These are phyloP conservation scores for Drosophila merina DNA, from an alignment of 2,888 invertebrate genomes.

Conservation along the genomic window DNA sequence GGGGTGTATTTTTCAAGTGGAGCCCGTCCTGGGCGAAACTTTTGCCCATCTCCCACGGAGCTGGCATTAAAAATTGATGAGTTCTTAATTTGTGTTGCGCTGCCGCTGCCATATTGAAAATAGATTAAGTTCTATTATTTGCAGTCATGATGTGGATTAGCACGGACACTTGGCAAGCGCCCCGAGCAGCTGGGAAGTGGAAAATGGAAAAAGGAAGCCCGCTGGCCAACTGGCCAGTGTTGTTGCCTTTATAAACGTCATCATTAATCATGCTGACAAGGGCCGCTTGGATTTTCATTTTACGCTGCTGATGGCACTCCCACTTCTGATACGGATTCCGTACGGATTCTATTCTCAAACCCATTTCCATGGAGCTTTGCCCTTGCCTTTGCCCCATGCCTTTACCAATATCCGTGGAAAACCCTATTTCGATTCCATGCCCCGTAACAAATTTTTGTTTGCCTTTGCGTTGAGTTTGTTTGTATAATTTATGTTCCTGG, in stretches of 20 bases:
- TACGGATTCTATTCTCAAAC: conserved; percentile 7
- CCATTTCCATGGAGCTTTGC: conserved; percentile 28
- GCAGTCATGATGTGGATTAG: conserved; percentile 81
- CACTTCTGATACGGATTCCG: conserved; percentile 9
- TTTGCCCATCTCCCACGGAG: conserved; percentile 50
- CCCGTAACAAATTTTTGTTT: conserved; percentile 49
- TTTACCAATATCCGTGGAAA: conserved; percentile 21
- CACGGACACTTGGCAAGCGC: conserved; percentile 62
- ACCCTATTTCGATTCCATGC: conserved; percentile 38
- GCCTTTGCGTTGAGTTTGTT: conserved; percentile 57
- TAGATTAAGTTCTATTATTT: conserved; percentile 81
- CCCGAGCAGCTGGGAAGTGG: conserved; percentile 13
- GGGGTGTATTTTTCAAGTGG: conserved; percentile 69
- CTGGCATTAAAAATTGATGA: conserved; percentile 79
- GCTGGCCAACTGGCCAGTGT: conserved; percentile 22
- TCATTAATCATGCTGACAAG: conserved; percentile 79
- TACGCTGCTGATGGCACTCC: conserved; percentile 43
- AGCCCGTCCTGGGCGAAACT: conserved; percentile 30
- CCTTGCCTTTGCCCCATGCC: conserved; percentile 6
- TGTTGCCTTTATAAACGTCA: conserved; percentile 72
- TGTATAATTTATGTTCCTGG: conserved; percentile 66
- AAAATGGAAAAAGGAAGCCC: conserved; percentile 11
- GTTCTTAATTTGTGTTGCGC: conserved; percentile 80
- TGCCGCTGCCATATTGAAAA: conserved; percentile 76
- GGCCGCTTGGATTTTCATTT: conserved; percentile 71